Evolutionary conservation across 37 sponge, comb jelly and placozoan genomes (phyloP), one percentile per base, ranked within the genome.

Genomic region (Theonella swinhoei): DNA sequence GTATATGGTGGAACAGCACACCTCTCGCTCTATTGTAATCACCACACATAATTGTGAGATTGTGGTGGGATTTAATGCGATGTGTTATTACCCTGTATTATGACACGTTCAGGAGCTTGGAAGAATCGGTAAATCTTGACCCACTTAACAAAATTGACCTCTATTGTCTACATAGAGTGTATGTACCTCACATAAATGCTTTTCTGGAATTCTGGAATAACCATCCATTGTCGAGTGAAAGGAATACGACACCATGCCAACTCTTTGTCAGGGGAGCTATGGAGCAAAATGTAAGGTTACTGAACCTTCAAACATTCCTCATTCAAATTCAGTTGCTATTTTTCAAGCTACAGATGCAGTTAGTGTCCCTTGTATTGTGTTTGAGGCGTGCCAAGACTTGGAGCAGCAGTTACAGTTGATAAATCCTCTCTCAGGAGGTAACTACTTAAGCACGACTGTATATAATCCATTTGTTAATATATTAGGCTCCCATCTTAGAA

Each of bases 121-220:
- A 87, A 81, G 75, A 72, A 5, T 39, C 39, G 2, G 74, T 66
- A 1, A 4, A 28, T 1, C 59, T 87, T 0, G 35, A 81, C 30
- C 69, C 66, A 0, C 62, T 87, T 29, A 80, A 72, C 74, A 81
- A 87, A 72, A 47, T 74, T 17, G 80, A 87, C 32, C 20, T 87
- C 7, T 87, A 34, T 28, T 80, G 88, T 63, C 67, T 87, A 80
- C 81, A 81, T 25, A 58, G 54, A 4, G 75, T 81, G 5, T 87
- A 59, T 26, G n/a, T 87, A 8, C 76, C 76, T n/a, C 24, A 75
- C 2, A 80, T 87, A 33, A 72, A 79, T 37, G n/a, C 1, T 1
- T 87, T 87, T 81, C 62, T 69, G 3, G 87, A 78, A 41, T 68
- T 29, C 3, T 86, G 87, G 87, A 86, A 87, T 58, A 79, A 80